Conservation (phyloP, 2,797 vertebrate species). For the Acrocephalus scirpaceus region DNA sequence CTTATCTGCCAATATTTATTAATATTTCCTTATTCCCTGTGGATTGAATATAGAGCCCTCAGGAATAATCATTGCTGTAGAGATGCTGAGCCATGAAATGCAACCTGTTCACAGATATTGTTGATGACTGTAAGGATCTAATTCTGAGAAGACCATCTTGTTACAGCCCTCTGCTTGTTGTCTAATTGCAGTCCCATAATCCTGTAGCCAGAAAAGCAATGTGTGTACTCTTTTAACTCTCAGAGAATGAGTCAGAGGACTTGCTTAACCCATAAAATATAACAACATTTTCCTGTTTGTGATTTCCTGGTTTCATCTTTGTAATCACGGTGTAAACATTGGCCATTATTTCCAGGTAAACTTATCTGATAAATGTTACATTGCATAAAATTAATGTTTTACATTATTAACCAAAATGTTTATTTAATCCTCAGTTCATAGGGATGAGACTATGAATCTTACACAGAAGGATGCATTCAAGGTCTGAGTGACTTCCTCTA, state of each 20-base stretch:
- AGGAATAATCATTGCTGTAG: accelerated
- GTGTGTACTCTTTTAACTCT: not conserved
- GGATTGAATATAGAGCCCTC: not conserved
- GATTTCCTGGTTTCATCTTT: not conserved
- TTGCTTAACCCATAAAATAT: not conserved
- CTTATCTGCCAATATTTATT: not conserved
- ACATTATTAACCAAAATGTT: not conserved
- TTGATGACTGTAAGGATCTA: not conserved
- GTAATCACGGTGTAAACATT: not conserved
- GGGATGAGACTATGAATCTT: not conserved
- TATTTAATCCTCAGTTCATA: not conserved
- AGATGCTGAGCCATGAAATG: not conserved
- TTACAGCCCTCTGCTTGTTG: not conserved
- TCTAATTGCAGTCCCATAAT: not conserved
- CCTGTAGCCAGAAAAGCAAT: not conserved
- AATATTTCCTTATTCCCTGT: not conserved
- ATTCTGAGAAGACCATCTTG: not conserved
- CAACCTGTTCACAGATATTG: not conserved
- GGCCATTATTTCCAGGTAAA: not conserved
- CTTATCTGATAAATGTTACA: not conserved
- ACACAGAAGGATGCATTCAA: not conserved
- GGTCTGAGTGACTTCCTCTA: not conserved
- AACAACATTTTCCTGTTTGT: not conserved
- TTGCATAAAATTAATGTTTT: not conserved
- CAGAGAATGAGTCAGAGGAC: not conserved